Percentiles rank a stretch among this genome's conserved stretches.
These are phyloP conservation scores for Bruchidius siliquastri DNA, from an alignment of 2,888 invertebrate species.

Conservation along the genomic window DNA sequence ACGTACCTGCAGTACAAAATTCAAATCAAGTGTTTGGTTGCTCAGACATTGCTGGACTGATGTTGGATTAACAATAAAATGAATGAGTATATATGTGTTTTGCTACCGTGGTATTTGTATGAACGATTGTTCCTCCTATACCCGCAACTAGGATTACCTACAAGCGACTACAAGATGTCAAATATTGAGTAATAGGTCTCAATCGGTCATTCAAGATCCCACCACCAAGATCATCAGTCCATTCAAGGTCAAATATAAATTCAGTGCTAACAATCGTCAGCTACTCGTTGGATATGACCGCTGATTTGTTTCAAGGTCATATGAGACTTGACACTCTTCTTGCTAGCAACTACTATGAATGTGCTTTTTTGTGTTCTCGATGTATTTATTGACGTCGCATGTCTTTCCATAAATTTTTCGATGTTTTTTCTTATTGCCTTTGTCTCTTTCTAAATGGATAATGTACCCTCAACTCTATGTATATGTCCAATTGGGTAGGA, in stretches of 20 bases:
- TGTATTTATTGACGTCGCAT: conserved; percentile 42
- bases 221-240: too few relatives aligned
- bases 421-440: conserved; percentile 46
- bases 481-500: not conserved
- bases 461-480: conserved; percentile 22
- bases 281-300: not conserved
- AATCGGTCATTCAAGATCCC: too few relatives aligned
- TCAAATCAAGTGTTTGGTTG: too few relatives aligned
- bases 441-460: conserved; percentile 38
- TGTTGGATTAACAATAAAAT: too few relatives aligned
- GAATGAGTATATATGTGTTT: not conserved
- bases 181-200: not conserved
- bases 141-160: not conserved
- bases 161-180: not conserved
- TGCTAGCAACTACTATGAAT: not conserved
- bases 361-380: conserved; percentile 10
- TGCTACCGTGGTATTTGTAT: not conserved
- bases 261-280: not conserved
- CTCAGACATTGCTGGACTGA: too few relatives aligned
- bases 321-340: not conserved
- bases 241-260: not conserved
- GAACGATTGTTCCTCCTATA: not conserved
- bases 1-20: too few relatives aligned
- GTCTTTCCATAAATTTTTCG: conserved; percentile 43
- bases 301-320: not conserved